Base-by-base conservation (phyloP, 35 echinoderm and acorn worm genomes). In the Anneissia japonica region DNA sequence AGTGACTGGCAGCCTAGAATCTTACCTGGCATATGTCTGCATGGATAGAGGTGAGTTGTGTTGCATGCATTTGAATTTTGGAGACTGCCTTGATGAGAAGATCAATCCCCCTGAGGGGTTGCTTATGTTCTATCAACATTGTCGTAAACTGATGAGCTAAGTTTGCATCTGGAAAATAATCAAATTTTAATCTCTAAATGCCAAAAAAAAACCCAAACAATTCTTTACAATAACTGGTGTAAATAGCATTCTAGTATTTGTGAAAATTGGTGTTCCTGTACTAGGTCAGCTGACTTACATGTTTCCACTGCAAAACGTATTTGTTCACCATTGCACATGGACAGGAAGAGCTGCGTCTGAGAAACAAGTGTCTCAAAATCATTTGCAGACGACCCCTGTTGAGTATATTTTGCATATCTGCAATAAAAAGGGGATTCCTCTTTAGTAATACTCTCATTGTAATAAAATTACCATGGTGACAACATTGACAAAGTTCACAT, bases 261-360 rank as follows among this genome's bases (percentile, higher is more conserved):
- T 45, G 5, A 45, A 16, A 45, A 45, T n/a, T n/a, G n/a, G n/a
- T n/a, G n/a, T n/a, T 4, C 40, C 40, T 45, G 4, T 45, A 7
- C 16, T 45, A 45, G 16, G n/a, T n/a, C n/a, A n/a, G 9, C 51
- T 23, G 7, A 90, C 95, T 97, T 88, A 97, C 95, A 97, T 35
- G 77, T 97, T 31, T 97, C 95, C 35, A 91, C 93, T 37, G 91
- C 89, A 87, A 93, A 97, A 51, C 95, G 84, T 21, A 97, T 91
- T 83, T 97, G 95, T 87, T 97, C 95, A 35, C 95, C 95, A 82
- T 97, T 97, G 36, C 95, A 97, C 36, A 89, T 97, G 39, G 91
- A 84, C 37, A 97, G 91, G 85, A 97, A 97, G 1, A 97, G 88
- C 30, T 97, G 95, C 1, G 91, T 93, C 74, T 97, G 95, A 11